Conservation (phyloP, 2,113 vertebrate species). For the Protobothrops mucrosquamatus region DNA sequence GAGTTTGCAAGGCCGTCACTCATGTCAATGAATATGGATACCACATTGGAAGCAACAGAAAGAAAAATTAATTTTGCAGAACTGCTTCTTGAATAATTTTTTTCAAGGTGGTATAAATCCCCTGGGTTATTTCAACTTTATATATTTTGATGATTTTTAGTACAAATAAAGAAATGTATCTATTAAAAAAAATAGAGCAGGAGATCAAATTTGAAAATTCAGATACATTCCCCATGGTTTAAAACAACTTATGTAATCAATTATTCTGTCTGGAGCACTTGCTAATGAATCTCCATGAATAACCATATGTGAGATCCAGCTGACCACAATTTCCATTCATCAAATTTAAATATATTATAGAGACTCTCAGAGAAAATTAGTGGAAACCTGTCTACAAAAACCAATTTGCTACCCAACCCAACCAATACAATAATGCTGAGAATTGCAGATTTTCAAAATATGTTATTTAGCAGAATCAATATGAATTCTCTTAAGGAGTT, state of each 20-base stretch:
- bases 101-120: background rate
- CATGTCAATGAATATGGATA: background rate
- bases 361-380: background rate
- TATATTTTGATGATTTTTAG: background rate
- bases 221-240: background rate
- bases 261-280: background rate
- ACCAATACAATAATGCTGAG: background rate
- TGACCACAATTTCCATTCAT: constrained; percentile 1
- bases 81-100: constrained; percentile 21
- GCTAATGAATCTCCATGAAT: background rate
- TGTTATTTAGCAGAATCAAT: background rate
- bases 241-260: constrained; percentile 28
- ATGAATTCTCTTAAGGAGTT: background rate
- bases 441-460: background rate
- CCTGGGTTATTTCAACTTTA: constrained; percentile 17
- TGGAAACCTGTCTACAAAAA: background rate
- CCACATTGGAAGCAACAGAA: background rate
- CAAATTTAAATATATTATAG: constrained; percentile 10
- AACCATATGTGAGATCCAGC: constrained; percentile 23
- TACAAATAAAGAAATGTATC: background rate
- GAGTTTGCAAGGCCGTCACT: background rate
- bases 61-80: background rate
- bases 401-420: background rate
- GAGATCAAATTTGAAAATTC: background rate
- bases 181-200: background rate